Base-by-base conservation (phyloP, 2,888 invertebrate genomes). In the Gymnocheta viridis region DNA sequence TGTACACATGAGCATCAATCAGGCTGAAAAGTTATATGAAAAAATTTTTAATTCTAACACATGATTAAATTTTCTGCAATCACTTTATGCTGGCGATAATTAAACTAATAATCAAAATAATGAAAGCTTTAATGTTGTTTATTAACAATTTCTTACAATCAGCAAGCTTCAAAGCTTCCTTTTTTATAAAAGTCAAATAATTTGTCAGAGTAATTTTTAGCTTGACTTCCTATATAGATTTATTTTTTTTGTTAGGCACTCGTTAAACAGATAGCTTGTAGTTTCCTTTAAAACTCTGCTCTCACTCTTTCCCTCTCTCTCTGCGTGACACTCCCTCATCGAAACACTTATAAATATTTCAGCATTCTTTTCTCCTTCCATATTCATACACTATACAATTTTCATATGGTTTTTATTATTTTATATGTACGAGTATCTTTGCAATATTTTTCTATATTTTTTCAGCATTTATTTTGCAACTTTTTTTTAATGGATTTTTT, bases 191-290 rank as follows among this genome's bases (percentile, higher is more conserved):
- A 9, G 4, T 47, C 6, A 17, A 19, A 6, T 19, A 17, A 47
- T 22, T 22, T 29, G 19, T 29, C 5, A 6, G 17, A 54, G 2
- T 2, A 47, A 47, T 58, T 58, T 67, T 19, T 9, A 9, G 22
- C 5, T 51, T 32, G 2, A 0, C 29, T 12, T 56, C 22, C 0
- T 41, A 27, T 60, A 47, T 35, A 2, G 10, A 27, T 32, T 67
- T n/a, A n/a, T n/a, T 66, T 32, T 49, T 70, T 2, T 19, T 58
- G 44, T 32, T 54, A 66, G 54, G 32, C 44, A 72, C 62, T 78
- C 51, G 72, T 82, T 82, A 78, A 78, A 54, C 62, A 72, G 58
- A 60, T 82, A n/a, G n/a, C n/a, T n/a, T n/a, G n/a, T n/a, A n/a
- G n/a, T 76, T 56, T 66, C 56, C 58, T 51, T 72, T 70, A 47